Conservation (phyloP, 2,888 invertebrate genomes). For the Campoletis raptor region DNA sequence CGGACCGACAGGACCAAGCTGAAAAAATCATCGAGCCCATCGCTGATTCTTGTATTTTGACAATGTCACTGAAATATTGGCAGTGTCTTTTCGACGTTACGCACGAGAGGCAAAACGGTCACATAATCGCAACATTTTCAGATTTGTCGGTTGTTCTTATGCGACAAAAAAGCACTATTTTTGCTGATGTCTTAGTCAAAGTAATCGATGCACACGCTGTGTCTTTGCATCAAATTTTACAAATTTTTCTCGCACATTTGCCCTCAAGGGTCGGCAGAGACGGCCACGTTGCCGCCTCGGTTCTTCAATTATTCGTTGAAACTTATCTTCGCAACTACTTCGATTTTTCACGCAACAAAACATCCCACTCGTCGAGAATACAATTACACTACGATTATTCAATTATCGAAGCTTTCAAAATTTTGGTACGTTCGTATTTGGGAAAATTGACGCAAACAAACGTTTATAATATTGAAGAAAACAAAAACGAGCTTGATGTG, state of each 20-base stretch:
- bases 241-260: constrained; percentile 89
- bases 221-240: constrained; percentile 84
- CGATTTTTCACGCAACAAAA: constrained; percentile 57
- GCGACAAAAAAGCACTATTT: constrained; percentile 84
- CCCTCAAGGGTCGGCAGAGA: constrained; percentile 88
- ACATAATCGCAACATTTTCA: constrained; percentile 85
- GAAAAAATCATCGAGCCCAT: constrained; percentile 85
- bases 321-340: constrained; percentile 81
- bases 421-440: constrained; percentile 88
- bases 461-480: constrained; percentile 75
- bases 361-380: constrained; percentile 71
- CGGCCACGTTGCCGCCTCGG: constrained; percentile 83
- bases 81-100: constrained; percentile 86
- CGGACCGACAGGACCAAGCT: constrained; percentile 85
- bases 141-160: constrained; percentile 86
- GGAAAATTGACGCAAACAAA: constrained; percentile 84
- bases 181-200: constrained; percentile 85
- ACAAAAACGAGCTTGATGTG: constrained; percentile 68
- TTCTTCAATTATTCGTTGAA: constrained; percentile 82
- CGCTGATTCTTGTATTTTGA: constrained; percentile 82
- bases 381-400: constrained; percentile 84
- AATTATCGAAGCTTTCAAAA: constrained; percentile 86
- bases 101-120: constrained; percentile 81
- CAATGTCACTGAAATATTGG: constrained; percentile 85
- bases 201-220: constrained; percentile 85